Base-by-base conservation (phyloP, 2,888 invertebrate species). In the Monochamus alternatus region DNA sequence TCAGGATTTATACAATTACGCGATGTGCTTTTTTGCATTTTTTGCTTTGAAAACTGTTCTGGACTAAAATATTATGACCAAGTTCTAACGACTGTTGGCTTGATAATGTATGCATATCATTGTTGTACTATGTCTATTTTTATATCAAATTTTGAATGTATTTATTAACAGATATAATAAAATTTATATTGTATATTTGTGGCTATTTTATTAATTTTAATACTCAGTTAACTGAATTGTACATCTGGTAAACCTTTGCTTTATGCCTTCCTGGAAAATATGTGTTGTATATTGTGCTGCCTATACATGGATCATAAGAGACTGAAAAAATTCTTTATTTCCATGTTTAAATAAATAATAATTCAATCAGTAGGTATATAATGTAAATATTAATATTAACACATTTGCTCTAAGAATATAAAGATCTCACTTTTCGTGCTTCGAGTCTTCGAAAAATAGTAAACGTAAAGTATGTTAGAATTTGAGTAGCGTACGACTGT, bases 1-100 rank as follows among this genome's bases (percentile, higher is more conserved):
- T 75, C 82, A 85, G 78, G 88, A 89, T 82, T 83, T 89, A 76
- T 87, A 85, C 74, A 89, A 88, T 79, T 88, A 88, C 81, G 87
- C 87, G 43, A 81, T 88, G 77, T 88, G 88, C 79, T 89, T 89
- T 80, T 88, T 87, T 81, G 76, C 85, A 66, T 86, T 83, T 77
- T 89, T 89, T 81, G 83, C 87, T 59, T 78, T 86, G 31, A 85
- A 82, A 78, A 84, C 88, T 62, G 65, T 84, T 65, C 65, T 78
- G 60, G 76, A 80, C 63, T 80, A 68, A 80, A 59, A 4, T 38
- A 5, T 38, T 4, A n/a, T 22, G 73, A 64, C 73, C 73, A 73
- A 73, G 31, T 8, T 69, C 43, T 60, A 38, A 52, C 52, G 77
- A 78, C 73, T 76, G 76, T 71, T 73, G 64, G 75, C 75, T 79